These are phyloP conservation scores for Petrocephalus sullivani DNA, from an alignment of 2,797 vertebrate genomes.

Conservation along the genomic window DNA sequence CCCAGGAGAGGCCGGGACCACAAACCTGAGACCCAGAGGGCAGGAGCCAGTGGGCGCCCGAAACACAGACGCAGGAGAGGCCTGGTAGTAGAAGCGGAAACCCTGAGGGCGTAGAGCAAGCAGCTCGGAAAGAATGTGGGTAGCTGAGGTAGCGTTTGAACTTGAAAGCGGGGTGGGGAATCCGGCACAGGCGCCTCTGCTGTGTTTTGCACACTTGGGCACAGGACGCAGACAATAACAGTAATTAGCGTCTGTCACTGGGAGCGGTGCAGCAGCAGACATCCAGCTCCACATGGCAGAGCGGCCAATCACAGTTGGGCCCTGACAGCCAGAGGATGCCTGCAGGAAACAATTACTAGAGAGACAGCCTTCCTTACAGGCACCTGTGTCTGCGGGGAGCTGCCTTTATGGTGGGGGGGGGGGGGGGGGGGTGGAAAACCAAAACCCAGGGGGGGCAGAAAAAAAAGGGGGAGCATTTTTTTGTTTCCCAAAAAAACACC, in stretches of 20 bases:
- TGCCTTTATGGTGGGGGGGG: slow-evolving; percentile 16
- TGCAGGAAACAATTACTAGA: slow-evolving; percentile 24
- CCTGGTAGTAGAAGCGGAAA: background rate
- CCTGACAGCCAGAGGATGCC: slow-evolving; percentile 8
- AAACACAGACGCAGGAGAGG: background rate
- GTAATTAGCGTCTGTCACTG: slow-evolving; percentile 25
- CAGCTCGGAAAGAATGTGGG: background rate
- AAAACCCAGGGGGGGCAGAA: no score
- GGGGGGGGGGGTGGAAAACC: no score
- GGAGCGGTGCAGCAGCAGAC: background rate
- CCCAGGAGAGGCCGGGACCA: background rate
- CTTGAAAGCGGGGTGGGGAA: slow-evolving; percentile 5
- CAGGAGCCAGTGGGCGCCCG: background rate
- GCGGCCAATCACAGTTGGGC: slow-evolving; percentile 12
- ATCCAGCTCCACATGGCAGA: background rate
- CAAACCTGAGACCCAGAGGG: background rate
- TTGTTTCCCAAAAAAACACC: no score
- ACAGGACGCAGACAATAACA: slow-evolving; percentile 22
- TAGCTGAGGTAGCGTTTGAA: background rate
- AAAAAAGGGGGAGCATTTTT: no score
- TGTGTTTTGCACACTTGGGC: slow-evolving; percentile 17
- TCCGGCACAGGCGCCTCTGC: background rate
- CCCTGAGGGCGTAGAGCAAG: background rate
- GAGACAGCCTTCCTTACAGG: slow-evolving; percentile 19
- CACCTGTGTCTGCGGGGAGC: slow-evolving; percentile 21